These are phyloP conservation scores for Anorthoa munda DNA, from an alignment of 2,888 invertebrate species.

Conservation along the genomic window DNA sequence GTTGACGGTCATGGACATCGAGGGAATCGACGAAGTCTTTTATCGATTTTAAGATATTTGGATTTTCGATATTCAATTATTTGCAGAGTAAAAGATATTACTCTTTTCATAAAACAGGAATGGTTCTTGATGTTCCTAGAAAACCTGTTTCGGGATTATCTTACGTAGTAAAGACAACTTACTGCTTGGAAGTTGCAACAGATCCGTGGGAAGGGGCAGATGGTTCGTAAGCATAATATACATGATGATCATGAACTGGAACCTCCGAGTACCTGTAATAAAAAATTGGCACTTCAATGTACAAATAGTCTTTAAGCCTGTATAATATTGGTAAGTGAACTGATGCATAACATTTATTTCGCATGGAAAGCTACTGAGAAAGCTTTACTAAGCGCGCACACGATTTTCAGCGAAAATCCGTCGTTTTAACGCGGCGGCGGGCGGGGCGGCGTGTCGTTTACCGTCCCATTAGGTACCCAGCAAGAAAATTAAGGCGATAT, in stretches of 20 bases:
- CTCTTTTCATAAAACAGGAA: too few relatives aligned
- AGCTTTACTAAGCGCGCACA: not conserved
- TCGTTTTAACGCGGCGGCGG: slow-evolving; percentile 1
- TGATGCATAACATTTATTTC: not conserved
- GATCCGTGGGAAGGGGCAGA: slow-evolving; percentile 74
- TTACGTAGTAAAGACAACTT: slow-evolving; percentile 64
- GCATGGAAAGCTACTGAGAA: not conserved
- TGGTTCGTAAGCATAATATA: slow-evolving; percentile 85
- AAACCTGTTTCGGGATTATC: not conserved
- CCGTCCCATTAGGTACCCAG: not conserved
- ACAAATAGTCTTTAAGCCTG: not conserved
- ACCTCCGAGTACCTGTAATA: slow-evolving; percentile 80
- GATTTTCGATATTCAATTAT: too few relatives aligned
- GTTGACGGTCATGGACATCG: too few relatives aligned
- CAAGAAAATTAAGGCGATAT: not conserved
- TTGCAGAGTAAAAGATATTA: too few relatives aligned
- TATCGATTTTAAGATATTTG: too few relatives aligned
- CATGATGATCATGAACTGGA: slow-evolving; percentile 80
- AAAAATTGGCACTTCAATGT: slow-evolving; percentile 9
- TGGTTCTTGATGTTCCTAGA: not conserved
- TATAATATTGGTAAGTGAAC: slow-evolving; percentile 8
- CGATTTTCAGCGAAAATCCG: not conserved
- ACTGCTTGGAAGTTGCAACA: slow-evolving; percentile 82
- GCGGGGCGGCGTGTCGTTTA: not conserved
- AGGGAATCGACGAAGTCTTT: too few relatives aligned